Conservation (phyloP, 2,888 invertebrate species). For the Liopterus haemorrhoidalis region DNA sequence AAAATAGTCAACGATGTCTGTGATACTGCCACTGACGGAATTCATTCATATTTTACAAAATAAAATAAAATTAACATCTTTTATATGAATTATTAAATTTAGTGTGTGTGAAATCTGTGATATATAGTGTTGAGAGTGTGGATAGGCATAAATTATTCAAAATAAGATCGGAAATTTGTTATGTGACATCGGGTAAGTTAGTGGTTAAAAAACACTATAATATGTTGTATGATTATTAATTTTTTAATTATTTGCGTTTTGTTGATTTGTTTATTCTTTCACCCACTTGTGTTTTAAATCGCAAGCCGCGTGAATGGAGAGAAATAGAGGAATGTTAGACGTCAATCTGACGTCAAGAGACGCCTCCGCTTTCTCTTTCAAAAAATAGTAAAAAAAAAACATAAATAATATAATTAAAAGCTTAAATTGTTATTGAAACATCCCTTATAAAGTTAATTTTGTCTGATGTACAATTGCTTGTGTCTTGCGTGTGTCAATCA, state of each 20-base stretch:
- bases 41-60: slow-evolving; percentile 20
- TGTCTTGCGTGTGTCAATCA: no score
- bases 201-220: slow-evolving; percentile 14
- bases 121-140: slow-evolving; percentile 16
- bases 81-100: slow-evolving; percentile 16
- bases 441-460: no score
- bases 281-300: no score
- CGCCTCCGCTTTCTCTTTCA: slow-evolving; percentile 34
- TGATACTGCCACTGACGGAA: slow-evolving; percentile 23
- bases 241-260: slow-evolving; percentile 10
- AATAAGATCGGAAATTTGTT: slow-evolving; percentile 16
- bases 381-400: slow-evolving; percentile 24
- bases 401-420: slow-evolving; percentile 24
- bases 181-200: slow-evolving; percentile 25
- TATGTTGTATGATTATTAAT: not conserved
- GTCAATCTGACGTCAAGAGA: slow-evolving; percentile 37
- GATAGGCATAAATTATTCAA: slow-evolving; percentile 12
- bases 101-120: slow-evolving; percentile 11
- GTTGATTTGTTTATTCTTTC: slow-evolving; percentile 3
- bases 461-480: no score
- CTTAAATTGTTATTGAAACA: slow-evolving; percentile 21
- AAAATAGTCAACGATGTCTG: slow-evolving; percentile 23
- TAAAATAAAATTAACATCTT: slow-evolving; percentile 17
- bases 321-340: slow-evolving; percentile 34
- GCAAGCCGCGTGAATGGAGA: slow-evolving; percentile 10